phyloP scores from a whole-genome alignment of 2,888 invertebrate genomes.

The Hirtodrosophila confusa region DNA sequence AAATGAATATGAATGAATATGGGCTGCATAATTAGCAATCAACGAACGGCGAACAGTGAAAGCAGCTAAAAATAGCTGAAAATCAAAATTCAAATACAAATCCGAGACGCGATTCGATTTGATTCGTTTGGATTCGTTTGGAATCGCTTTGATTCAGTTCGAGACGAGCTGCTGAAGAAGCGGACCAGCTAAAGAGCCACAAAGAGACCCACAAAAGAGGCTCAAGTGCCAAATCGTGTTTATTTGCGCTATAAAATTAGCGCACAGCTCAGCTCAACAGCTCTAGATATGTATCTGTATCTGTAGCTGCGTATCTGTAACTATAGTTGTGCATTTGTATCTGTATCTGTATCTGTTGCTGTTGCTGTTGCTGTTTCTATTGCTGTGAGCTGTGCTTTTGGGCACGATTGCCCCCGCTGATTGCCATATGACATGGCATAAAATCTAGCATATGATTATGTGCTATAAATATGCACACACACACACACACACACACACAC shows the following conservation, averaged over 20 bases:
- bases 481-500: slow-evolving; percentile 2
- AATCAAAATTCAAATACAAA: slow-evolving; percentile 6
- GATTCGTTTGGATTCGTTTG: slow-evolving; percentile 5
- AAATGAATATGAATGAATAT: slow-evolving; percentile 48
- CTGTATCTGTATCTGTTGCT: slow-evolving; percentile 14
- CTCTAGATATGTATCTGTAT: slow-evolving; percentile 12
- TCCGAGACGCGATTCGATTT: slow-evolving; percentile 20
- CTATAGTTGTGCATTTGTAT: background rate
- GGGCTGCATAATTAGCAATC: slow-evolving; percentile 71
- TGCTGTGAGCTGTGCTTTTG: slow-evolving; percentile 46
- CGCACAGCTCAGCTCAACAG: slow-evolving; percentile 47
- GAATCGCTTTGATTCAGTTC: background rate
- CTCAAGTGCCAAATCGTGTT: slow-evolving; percentile 79
- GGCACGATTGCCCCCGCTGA: slow-evolving; percentile 64
- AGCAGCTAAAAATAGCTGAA: slow-evolving; percentile 58
- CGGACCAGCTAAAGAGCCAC: slow-evolving; percentile 26
- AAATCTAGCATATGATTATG: slow-evolving; percentile 64
- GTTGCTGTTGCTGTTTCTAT: slow-evolving; percentile 19
- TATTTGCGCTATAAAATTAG: slow-evolving; percentile 77
- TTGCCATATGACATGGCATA: slow-evolving; percentile 71
- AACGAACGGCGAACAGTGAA: slow-evolving; percentile 53
- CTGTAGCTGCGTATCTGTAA: background rate
- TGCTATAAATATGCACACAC: slow-evolving; percentile 27
- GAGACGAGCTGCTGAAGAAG: slow-evolving; percentile 61
- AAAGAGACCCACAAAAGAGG: slow-evolving; percentile 24